A percentile compares a stretch with the other conserved stretches of the same genome.
Conservation (phyloP, 2,113 vertebrate genomes). For the Hypomesus transpacificus region DNA sequence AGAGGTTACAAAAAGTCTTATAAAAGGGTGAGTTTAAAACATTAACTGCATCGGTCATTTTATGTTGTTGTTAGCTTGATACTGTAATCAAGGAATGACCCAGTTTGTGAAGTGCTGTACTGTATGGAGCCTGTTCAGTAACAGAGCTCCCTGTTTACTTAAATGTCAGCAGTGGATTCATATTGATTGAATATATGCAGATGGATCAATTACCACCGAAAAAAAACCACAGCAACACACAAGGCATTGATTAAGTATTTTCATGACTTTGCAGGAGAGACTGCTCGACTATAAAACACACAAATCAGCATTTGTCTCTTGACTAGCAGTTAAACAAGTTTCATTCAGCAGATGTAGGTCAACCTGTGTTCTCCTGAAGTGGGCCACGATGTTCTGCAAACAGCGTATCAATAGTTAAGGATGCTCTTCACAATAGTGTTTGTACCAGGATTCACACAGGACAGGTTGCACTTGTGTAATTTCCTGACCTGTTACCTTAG, state of each 20-base stretch:
- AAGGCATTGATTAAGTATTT: constrained; percentile 1
- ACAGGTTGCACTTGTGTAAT: too few relatives aligned
- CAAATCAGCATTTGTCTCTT: not conserved
- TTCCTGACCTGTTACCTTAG: too few relatives aligned
- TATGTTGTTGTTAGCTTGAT: too few relatives aligned
- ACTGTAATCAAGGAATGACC: too few relatives aligned
- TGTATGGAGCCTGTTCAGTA: too few relatives aligned
- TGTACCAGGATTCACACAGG: too few relatives aligned
- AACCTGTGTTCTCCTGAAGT: not conserved
- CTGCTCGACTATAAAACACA: not conserved
- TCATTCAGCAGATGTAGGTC: not conserved
- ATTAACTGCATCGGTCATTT: too few relatives aligned
- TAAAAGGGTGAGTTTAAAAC: too few relatives aligned
- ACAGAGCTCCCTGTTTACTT: not conserved
- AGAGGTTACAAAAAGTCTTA: too few relatives aligned
- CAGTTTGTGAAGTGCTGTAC: too few relatives aligned
- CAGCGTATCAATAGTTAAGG: too few relatives aligned
- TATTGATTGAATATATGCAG: not conserved
- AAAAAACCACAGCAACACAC: constrained; percentile 3
- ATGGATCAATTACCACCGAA: not conserved
- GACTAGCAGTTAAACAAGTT: not conserved
- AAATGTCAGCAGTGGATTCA: not conserved
- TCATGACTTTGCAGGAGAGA: not conserved
- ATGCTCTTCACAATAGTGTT: too few relatives aligned
- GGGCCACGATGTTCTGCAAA: not conserved